Evolutionary conservation across 1,140 invertebrate genomes (phyloP), one percentile per base, ranked within the genome.

Genomic region (Caenorhabditis latens): DNA sequence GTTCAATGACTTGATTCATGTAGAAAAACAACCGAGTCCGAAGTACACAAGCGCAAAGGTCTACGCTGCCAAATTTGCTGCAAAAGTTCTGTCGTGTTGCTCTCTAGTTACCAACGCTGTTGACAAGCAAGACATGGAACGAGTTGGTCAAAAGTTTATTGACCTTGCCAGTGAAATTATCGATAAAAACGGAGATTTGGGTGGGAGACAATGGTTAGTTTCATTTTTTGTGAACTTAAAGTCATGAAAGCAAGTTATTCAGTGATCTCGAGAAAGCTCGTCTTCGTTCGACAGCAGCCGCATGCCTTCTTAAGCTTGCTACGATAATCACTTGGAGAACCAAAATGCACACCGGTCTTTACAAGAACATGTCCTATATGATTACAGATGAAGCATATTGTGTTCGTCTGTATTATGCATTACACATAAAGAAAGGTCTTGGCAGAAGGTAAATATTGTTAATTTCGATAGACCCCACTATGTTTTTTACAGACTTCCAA

Each of bases 361-460:
- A 53, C 71, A 79, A 79, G 53, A 21, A 53, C 4, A 79, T 79
- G 71, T 48, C 71, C 19, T 79, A 79, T 32, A 79, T 79, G 43
- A 79, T 79, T n/a, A 79, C 71, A 11, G 71, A 79, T 50, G 71
- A 79, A 53, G 71, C 71, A 24, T 79, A 79, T 79, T 79, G 71
- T 50, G 71, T 79, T 32, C 71, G 71, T 50, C n/a, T 79, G 6
- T 32, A 50, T 50, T 79, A 79, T 79, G 43, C 71, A 50, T 0
- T 50, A 19, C 71, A 79, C 42, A n/a, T 79, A 4, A 79, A 53
- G 14, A 79, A 79, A 50, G 71, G 71, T 9, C 14, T 79, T 58
- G 19, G 57, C 19, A 14, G 57, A 58, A 58, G n/a, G 63, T 65
- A 65, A 71, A 71, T 21, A 0, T 3, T 58, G 16, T n/a, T 58